These are phyloP conservation scores for Trialeurodes vaporariorum DNA, from an alignment of 1,140 invertebrate genomes.

Conservation along the genomic window DNA sequence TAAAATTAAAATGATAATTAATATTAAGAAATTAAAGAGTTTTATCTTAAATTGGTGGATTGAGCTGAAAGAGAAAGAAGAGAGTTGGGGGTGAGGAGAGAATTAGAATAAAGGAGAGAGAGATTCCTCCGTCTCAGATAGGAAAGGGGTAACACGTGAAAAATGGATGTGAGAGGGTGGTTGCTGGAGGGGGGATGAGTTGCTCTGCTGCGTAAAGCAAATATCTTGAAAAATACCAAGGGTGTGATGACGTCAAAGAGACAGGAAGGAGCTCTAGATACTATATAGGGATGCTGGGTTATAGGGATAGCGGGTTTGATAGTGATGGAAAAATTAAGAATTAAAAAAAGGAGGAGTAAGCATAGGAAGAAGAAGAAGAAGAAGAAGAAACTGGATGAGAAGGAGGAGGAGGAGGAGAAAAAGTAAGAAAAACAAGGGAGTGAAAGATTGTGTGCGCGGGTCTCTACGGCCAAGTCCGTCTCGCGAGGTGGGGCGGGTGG, in stretches of 20 bases:
- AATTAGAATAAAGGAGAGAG: background rate
- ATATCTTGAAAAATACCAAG: background rate
- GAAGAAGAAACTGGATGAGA: background rate
- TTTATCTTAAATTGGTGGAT: background rate
- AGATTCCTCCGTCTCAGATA: background rate
- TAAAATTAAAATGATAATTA: background rate
- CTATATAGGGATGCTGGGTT: too few species aligned
- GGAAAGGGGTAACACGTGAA: background rate
- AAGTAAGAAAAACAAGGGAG: background rate
- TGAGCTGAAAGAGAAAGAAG: background rate
- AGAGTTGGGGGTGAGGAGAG: too few species aligned
- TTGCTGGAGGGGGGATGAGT: too few species aligned
- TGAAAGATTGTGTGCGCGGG: background rate
- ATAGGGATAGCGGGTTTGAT: background rate
- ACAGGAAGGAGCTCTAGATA: background rate
- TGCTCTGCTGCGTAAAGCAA: too few species aligned
- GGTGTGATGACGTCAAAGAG: background rate
- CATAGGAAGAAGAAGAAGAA: background rate
- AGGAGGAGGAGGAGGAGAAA: background rate
- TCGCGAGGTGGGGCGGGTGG: background rate
- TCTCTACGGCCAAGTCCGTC: background rate
- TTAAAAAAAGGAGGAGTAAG: background rate
- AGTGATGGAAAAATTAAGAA: constrained; percentile 1
- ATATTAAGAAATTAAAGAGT: background rate
- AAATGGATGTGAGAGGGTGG: background rate